Conservation (phyloP, 92 coral and sea anemone species). For the Ricordea florida region DNA sequence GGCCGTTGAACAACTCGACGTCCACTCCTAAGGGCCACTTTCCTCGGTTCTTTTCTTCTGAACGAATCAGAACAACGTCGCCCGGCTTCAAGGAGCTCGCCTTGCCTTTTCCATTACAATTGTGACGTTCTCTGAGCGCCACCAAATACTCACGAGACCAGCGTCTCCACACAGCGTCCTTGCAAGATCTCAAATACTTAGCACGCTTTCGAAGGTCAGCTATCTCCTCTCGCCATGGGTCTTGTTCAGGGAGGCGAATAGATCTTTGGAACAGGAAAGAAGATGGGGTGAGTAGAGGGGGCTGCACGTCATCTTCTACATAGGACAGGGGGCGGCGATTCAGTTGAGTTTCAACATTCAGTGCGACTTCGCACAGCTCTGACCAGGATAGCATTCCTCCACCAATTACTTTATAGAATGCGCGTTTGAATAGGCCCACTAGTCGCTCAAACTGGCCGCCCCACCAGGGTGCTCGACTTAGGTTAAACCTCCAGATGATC, state of each 20-base stretch:
- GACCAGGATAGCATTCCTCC: slow-evolving; percentile 31
- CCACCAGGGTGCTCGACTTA: slow-evolving; percentile 45
- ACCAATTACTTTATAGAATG: slow-evolving; percentile 26
- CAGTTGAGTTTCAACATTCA: slow-evolving; percentile 28
- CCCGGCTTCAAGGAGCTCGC: too few species aligned
- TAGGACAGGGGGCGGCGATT: slow-evolving; percentile 26
- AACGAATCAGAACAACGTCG: too few species aligned
- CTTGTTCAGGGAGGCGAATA: too few species aligned
- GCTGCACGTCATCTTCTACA: slow-evolving; percentile 12
- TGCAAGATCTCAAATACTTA: too few species aligned
- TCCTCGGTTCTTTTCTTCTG: too few species aligned
- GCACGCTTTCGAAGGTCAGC: too few species aligned
- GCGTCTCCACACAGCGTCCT: too few species aligned
- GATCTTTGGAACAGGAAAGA: background rate
- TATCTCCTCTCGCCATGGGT: too few species aligned
- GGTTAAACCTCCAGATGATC: slow-evolving; percentile 31
- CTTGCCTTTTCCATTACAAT: too few species aligned
- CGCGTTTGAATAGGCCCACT: slow-evolving; percentile 34
- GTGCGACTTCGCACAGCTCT: slow-evolving; percentile 33
- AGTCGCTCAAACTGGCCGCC: slow-evolving; percentile 38
- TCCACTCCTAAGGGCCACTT: too few species aligned
- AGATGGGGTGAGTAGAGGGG: slow-evolving; percentile 1
- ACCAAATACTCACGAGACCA: too few species aligned
- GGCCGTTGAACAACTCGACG: slow-evolving; percentile 3
- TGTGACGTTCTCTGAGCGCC: too few species aligned